phyloP scores from a whole-genome alignment of 2,888 invertebrate genomes.

The Andrena bicolor region DNA sequence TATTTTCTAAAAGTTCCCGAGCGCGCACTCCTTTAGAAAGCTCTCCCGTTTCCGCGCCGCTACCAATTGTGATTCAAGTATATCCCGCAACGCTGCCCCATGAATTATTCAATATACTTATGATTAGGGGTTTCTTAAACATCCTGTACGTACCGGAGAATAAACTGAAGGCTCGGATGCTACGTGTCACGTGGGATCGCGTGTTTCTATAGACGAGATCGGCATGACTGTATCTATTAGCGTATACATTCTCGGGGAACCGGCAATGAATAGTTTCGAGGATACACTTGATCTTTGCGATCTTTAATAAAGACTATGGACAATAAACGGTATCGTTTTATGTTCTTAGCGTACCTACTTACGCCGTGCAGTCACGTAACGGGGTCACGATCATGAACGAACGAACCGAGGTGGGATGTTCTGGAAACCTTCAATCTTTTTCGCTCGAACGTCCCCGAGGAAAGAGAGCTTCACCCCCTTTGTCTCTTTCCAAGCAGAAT shows the following conservation, averaged over 20 bases:
- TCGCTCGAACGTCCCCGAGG: background rate
- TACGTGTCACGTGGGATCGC: background rate
- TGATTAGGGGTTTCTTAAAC: too few relatives aligned
- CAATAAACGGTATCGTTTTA: background rate
- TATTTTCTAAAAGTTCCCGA: conserved; percentile 4
- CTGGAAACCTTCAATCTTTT: conserved; percentile 4
- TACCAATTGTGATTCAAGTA: too few relatives aligned
- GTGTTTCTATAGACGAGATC: conserved; percentile 1
- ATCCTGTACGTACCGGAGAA: background rate
- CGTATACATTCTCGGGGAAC: background rate
- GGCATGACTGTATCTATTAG: background rate
- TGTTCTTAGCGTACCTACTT: background rate
- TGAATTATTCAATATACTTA: too few relatives aligned
- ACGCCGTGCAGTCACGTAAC: background rate
- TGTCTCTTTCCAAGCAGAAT: background rate
- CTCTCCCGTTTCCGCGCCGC: too few relatives aligned
- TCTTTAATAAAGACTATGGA: background rate
- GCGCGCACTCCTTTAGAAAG: too few relatives aligned
- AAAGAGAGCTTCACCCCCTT: background rate
- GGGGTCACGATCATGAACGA: background rate
- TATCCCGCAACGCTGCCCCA: too few relatives aligned
- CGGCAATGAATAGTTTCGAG: conserved; percentile 2
- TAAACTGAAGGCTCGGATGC: background rate
- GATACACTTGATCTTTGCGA: conserved; percentile 1
- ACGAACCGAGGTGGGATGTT: background rate